Evolutionary conservation across 2,888 invertebrate species (phyloP).

Genomic region (Lacanobia oleracea): DNA sequence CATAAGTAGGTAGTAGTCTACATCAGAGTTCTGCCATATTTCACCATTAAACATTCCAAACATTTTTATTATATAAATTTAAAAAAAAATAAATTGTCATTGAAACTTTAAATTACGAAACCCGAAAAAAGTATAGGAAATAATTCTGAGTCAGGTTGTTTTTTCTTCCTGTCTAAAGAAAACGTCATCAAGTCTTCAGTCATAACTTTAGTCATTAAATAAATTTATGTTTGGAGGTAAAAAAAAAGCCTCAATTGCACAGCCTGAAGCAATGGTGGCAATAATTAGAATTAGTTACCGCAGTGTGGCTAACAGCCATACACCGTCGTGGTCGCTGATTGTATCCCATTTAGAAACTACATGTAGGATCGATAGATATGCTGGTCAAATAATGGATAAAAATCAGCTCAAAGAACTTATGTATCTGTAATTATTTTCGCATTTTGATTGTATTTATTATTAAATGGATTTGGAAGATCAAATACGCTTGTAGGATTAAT

Average conservation of each 20-base stretch:
- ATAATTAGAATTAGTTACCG: not conserved
- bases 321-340: conserved; percentile 10
- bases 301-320: conserved; percentile 7
- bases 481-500: no score
- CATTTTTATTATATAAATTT: no score
- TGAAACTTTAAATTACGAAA: no score
- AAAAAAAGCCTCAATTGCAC: not conserved
- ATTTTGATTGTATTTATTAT: no score
- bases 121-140: no score
- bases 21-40: no score
- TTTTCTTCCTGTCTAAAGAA: not conserved
- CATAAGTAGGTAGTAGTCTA: no score
- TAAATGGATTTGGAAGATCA: no score
- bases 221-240: not conserved
- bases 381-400: not conserved
- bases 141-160: not conserved
- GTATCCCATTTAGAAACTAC: conserved; percentile 11
- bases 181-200: not conserved
- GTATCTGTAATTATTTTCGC: no score
- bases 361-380: not conserved
- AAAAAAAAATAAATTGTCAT: no score
- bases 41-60: no score
- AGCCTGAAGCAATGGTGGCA: not conserved
- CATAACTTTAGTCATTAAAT: not conserved
- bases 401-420: not conserved